phyloP scores from a whole-genome alignment of 2,888 invertebrate genomes.

The Automeris io region DNA sequence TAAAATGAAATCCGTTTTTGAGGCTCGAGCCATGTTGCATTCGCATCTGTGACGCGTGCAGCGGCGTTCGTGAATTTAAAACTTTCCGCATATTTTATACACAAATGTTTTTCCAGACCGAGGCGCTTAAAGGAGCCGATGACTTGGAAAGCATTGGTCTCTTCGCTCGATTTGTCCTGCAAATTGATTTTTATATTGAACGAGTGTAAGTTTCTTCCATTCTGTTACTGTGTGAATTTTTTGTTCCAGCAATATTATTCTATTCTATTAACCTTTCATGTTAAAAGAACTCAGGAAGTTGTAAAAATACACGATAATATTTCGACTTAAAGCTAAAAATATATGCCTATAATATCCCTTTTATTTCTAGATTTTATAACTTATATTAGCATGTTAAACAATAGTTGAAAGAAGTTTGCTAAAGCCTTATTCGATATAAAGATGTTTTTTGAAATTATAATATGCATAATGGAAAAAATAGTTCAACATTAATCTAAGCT shows the following conservation, averaged over 20 bases:
- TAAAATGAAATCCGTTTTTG: constrained; percentile 21
- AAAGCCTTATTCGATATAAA: too few relatives aligned
- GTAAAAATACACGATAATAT: neutral
- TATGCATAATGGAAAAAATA: too few relatives aligned
- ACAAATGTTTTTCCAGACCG: constrained; percentile 63
- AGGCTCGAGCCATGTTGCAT: too few relatives aligned
- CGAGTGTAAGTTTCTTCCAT: constrained; percentile 5
- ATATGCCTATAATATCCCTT: neutral
- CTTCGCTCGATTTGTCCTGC: constrained; percentile 68
- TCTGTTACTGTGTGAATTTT: constrained; percentile 1
- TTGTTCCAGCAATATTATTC: neutral
- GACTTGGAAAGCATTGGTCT: constrained; percentile 70
- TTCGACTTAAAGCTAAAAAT: neutral
- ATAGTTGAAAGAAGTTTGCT: too few relatives aligned
- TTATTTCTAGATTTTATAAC: neutral
- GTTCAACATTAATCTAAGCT: too few relatives aligned
- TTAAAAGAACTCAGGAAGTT: neutral
- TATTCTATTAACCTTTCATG: too few relatives aligned
- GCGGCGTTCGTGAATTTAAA: constrained; percentile 30
- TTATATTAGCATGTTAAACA: too few relatives aligned
- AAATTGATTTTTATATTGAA: constrained; percentile 69
- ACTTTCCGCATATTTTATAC: constrained; percentile 36
- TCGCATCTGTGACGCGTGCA: constrained; percentile 19
- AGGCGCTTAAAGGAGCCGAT: constrained; percentile 54
- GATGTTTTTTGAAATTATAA: too few relatives aligned